Base-by-base conservation (phyloP, 23 tunicate genomes). In the Aplidium turbinatum region DNA sequence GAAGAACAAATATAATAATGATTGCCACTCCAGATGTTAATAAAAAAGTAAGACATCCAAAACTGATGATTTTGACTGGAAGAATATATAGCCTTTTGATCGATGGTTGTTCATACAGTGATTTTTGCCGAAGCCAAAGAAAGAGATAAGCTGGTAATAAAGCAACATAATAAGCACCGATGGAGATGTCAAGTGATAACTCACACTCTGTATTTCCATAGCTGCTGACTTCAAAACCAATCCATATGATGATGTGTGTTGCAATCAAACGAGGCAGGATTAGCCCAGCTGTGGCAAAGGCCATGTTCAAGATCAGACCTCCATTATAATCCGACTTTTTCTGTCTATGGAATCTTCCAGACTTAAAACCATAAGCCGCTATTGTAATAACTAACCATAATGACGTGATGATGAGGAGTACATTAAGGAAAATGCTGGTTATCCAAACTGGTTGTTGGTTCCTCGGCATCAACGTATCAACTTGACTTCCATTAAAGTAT, bases 91-190 rank as follows among this genome's bases (percentile, higher is more conserved):
- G 76, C 1, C 38, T 18, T 4, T 67, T 25, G 3, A 79, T 36
- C 1, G 84, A 79, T 3, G 84, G 84, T 22, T 68, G 84, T 4
- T 54, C 38, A 57, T 51, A 67, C n/a, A 79, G 67, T 21, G 35
- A 9, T 54, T 67, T 53, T 52, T 79, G 84, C 47, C 84, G 65
- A 38, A 54, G 4, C 84, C 84, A 79, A 20, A 79, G 48, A 33
- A 67, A 79, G 24, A 68, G n/a, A 54, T 79, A 79, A 5, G 67
- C 57, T 32, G 84, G 60, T 1, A 67, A 35, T 4, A 67, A 26
- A 19, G 67, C 67, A 0, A 79, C 7, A 31, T 47, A 67, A 31
- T 42, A 79, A n/a, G 40, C 33, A 9, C 54, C 67, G 25, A 79
- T 53, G 9, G 76, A 52, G 11, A 68, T 3, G 25, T 79, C 84